Percentiles rank a stretch among this genome's conserved stretches.
These are phyloP conservation scores for Fissipunctia ypsillon DNA, from an alignment of 2,888 invertebrate species.

Conservation along the genomic window DNA sequence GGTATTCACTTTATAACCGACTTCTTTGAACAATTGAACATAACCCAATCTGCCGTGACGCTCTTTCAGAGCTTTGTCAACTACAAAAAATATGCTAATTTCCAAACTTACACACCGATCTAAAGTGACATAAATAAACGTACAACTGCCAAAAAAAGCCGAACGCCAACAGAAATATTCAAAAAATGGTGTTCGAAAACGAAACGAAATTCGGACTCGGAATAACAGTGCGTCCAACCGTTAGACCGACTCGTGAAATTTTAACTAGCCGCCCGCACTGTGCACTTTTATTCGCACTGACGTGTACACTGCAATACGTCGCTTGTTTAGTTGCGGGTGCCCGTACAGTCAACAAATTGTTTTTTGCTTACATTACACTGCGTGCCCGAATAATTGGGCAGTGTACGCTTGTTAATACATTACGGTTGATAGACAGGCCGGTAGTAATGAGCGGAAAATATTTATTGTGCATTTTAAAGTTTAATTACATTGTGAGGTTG, in stretches of 20 bases:
- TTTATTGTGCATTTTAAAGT: constrained; percentile 51
- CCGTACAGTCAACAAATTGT: constrained; percentile 68
- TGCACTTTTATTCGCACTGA: constrained; percentile 81
- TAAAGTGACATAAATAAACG: constrained; percentile 44
- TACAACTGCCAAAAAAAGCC: constrained; percentile 24
- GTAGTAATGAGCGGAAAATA: constrained; percentile 52
- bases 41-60: neutral
- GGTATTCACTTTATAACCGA: no score
- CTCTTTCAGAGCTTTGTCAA: neutral
- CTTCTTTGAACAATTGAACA: neutral
- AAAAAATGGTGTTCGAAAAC: constrained; percentile 68
- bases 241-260: constrained; percentile 80
- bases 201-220: constrained; percentile 64
- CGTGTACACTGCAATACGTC: constrained; percentile 72
- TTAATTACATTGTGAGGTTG: constrained; percentile 41
- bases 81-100: neutral
- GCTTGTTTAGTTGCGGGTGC: constrained; percentile 59
- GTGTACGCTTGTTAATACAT: constrained; percentile 62
- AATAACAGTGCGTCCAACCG: constrained; percentile 71
- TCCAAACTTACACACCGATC: neutral
- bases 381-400: constrained; percentile 67
- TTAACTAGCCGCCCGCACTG: constrained; percentile 77
- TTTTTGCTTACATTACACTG: constrained; percentile 70
- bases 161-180: constrained; percentile 68
- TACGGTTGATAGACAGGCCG: constrained; percentile 53